phyloP scores from a whole-genome alignment of 2,113 vertebrate species.

The Lanius ludovicianus region DNA sequence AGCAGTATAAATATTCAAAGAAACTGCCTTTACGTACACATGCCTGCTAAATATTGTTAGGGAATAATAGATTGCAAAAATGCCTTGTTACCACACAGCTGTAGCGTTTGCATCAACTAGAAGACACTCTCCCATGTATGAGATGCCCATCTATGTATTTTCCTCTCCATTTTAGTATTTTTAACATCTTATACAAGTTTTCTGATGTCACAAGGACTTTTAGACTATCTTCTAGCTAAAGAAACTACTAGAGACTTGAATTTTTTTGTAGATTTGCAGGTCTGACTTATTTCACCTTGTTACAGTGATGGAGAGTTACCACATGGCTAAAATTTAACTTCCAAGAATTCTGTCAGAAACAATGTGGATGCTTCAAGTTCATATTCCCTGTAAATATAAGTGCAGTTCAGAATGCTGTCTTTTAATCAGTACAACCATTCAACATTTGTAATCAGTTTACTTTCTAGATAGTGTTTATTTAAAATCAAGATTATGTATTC shows the following conservation, averaged over 20 bases:
- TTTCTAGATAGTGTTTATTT: neutral
- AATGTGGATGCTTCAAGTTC: neutral
- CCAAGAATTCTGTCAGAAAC: neutral
- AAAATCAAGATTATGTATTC: neutral
- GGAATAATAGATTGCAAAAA: neutral
- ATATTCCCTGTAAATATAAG: neutral
- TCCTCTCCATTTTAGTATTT: neutral
- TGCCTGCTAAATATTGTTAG: neutral
- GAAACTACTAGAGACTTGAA: constrained; percentile 28
- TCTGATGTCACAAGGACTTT: neutral
- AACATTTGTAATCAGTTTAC: neutral
- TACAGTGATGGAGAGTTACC: neutral
- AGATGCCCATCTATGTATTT: neutral
- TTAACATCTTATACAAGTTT: neutral
- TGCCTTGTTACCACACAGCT: neutral
- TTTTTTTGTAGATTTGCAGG: constrained; percentile 7
- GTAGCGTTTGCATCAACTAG: neutral
- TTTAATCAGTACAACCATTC: neutral
- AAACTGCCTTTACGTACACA: neutral
- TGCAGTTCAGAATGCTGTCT: neutral
- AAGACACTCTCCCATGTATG: neutral
- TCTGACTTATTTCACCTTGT: constrained; percentile 41
- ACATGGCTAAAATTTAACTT: constrained; percentile 42
- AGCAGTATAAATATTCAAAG: neutral
- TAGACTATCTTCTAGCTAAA: neutral